Percentiles rank a stretch among this genome's conserved stretches.
Evolutionary conservation across 2,888 invertebrate species (phyloP).

Genomic region (Coremacera marginata): DNA sequence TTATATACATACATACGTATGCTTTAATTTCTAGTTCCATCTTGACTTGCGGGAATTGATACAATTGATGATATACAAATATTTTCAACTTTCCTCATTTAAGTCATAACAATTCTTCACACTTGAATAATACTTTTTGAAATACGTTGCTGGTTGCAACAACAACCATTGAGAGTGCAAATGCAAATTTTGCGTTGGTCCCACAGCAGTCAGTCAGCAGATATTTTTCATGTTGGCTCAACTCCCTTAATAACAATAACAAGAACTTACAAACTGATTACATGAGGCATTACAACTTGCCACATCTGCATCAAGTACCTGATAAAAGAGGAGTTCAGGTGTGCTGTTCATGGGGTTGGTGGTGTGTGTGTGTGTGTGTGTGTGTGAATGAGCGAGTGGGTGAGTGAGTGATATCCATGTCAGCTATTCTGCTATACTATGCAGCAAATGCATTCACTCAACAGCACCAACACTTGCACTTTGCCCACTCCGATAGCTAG

Average conservation of each 20-base stretch:
- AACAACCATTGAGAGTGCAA: neutral
- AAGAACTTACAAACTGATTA: slow-evolving; percentile 25
- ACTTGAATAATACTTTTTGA: neutral
- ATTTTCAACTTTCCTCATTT: neutral
- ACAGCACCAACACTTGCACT: neutral
- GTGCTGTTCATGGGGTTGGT: neutral
- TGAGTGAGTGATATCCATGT: slow-evolving; percentile 9
- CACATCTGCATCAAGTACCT: neutral
- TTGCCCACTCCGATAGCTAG: too few species aligned
- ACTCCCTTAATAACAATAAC: neutral
- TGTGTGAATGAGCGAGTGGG: neutral
- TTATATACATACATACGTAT: neutral
- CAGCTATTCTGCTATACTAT: neutral
- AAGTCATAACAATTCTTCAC: neutral
- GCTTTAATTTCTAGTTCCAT: neutral
- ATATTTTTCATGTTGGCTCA: neutral
- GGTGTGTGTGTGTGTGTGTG: neutral
- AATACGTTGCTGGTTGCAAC: neutral
- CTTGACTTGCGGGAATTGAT: neutral
- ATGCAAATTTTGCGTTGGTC: neutral
- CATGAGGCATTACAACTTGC: slow-evolving; percentile 18
- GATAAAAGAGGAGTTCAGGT: too few species aligned
- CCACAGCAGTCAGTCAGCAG: neutral
- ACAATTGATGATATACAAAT: neutral
- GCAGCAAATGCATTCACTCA: neutral